Base-by-base conservation (phyloP, 1,140 invertebrate species). In the Varroa destructor region DNA sequence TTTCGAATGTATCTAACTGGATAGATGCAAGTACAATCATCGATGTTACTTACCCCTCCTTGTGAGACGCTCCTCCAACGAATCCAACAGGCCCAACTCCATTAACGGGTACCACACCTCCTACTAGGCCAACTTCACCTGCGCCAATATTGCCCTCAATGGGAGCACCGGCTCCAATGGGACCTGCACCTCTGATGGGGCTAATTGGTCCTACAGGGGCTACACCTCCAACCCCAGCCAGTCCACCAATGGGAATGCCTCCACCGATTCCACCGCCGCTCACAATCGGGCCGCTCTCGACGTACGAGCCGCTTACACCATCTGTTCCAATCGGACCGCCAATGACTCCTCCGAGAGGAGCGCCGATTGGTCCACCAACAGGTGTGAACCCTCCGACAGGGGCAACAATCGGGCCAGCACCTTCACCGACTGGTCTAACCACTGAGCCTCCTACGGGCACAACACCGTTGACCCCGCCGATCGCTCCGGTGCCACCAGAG, bases 31-130 rank as follows among this genome's bases (percentile, higher is more conserved):
- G 40, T 40, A 12, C 4, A 12, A 2, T 43, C 36, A 25, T 4
- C 14, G 40, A 40, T 43, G 40, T 40, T 14, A 67, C 40, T 67
- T 40, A 67, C 61, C 61, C 61, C 40, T 67, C 61, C 46, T 67
- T 67, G 46, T 67, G 40, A 3, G 61, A 67, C 5, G 61, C 14
- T 67, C 61, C 61, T 25, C 61, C 61, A 12, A 58, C 57, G 37
- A 67, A 37, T 43, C 61, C 61, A 8, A 67, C 61, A 8, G 61
- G 61, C 14, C 12, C 61, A 37, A 67, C 8, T 67, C 61, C 61
- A 5, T 37, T 37, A 46, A 40, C 37, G 37, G 46, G 12, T 46
- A 67, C 61, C 40, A 37, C 12, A 40, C 61, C 57, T 58, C 57
- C 61, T 4, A 67, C 61, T 1, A 37, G 61, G 12, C 40, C 61